Base-by-base conservation (phyloP, 2,113 vertebrate species). In the Myrmophylax atrothorax region DNA sequence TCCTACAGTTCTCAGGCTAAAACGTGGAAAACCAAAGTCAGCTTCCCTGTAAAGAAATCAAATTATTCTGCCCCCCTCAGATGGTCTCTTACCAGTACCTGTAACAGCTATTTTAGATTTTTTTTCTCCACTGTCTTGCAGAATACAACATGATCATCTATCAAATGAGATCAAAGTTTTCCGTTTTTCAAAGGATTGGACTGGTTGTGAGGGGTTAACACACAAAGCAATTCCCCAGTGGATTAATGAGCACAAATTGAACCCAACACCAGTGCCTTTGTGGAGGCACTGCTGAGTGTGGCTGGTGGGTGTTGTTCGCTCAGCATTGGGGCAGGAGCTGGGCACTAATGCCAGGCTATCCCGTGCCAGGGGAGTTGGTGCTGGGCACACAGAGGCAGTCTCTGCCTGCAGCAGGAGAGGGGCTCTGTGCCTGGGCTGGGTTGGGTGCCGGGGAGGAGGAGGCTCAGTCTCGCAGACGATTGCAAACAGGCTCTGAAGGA, bases 21-120 rank as follows among this genome's bases (percentile, higher is more conserved):
- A 92, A n/a, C 1, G 0, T 0, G 19, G 55, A 55, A 90, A 91
- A 60, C 8, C 18, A 64, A 16, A 59, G 53, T 49, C 72, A 79
- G 40, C 40, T 90, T 96, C 40, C 70, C 53, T 76, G 78, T 46
- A 69, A 89, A 90, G 40, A 76, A 86, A 69, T 53, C 44, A 46
- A 18, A 26, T 66, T 73, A 20, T 14, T 85, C 49, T 73, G 63
- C 40, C 26, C 60, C 40, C 62, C 29, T 79, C 25, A 28, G 53
- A 24, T 16, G 31, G 22, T 10, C 22, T 28, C 31, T 29, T 28
- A 35, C 22, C 0, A 1, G 15, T 56, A 58, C 14, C 29, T 19
- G 37, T 63, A 80, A 46, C 8, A 31, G 52, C 20, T 24, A 26
- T 23, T n/a, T 70, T 40, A 38, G 59, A 50, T 29, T 83, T 88